Evolutionary conservation across 1,140 invertebrate species (phyloP).

Genomic region (Sycophaga agraensis): DNA sequence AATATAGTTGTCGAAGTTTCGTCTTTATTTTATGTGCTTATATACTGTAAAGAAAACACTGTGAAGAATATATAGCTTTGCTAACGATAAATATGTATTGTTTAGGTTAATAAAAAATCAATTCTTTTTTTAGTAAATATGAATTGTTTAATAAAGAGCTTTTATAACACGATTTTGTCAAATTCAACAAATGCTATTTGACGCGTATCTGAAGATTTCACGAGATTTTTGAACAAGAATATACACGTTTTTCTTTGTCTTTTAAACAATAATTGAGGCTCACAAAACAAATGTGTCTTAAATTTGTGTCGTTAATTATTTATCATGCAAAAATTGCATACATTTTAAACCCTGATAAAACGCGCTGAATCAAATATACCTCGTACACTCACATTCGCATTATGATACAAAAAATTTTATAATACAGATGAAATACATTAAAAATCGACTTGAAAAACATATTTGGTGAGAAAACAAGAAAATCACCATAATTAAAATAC

Average conservation of each 20-base stretch:
- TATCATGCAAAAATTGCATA: conserved; percentile 12
- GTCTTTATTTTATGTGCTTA: neutral
- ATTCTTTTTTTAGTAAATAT: conserved; percentile 33
- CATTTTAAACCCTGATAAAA: conserved; percentile 23
- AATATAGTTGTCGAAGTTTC: neutral
- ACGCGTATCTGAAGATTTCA: conserved; percentile 17
- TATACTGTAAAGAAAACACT: neutral
- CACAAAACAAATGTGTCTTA: conserved; percentile 25
- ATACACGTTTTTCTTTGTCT: conserved; percentile 14
- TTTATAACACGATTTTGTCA: conserved; percentile 29
- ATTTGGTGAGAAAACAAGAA: conserved; percentile 17
- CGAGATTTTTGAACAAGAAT: conserved; percentile 22
- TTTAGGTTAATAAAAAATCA: conserved; percentile 5
- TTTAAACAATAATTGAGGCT: conserved; percentile 28
- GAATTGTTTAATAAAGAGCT: conserved; percentile 32
- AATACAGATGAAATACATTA: conserved; percentile 26
- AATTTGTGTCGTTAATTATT: conserved; percentile 12
- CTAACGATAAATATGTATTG: conserved; percentile 15
- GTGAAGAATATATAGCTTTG: conserved; percentile 8
- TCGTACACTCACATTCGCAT: conserved; percentile 16
- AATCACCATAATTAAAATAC: conserved; percentile 25
- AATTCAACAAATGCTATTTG: conserved; percentile 28
- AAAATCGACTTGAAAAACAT: conserved; percentile 17
- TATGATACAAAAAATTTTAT: conserved; percentile 28
- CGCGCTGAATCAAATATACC: conserved; percentile 13